Conservation (phyloP, 2,797 vertebrate genomes). For the Hippoglossus hippoglossus region DNA sequence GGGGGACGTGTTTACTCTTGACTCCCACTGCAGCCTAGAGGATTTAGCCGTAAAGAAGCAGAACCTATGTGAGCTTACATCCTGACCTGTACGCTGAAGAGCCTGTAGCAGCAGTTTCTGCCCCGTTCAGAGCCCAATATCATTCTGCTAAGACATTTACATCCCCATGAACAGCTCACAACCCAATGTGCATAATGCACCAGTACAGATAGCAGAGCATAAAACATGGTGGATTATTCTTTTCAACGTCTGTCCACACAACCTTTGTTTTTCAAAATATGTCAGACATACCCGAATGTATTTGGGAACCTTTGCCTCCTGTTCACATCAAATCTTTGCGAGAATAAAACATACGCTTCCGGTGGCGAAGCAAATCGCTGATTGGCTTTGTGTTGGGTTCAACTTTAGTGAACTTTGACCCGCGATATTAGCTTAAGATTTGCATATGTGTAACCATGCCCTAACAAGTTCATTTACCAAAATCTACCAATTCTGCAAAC, state of each 20-base stretch:
- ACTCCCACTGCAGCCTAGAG: constrained; percentile 42
- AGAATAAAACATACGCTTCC: too few relatives aligned
- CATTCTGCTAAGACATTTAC: constrained; percentile 25
- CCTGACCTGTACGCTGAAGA: constrained; percentile 45
- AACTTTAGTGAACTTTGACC: too few relatives aligned
- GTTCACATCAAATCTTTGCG: too few relatives aligned
- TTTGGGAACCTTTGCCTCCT: too few relatives aligned
- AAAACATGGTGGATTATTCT: too few relatives aligned
- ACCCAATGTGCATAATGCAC: constrained; percentile 5
- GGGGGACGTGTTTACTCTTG: constrained; percentile 61
- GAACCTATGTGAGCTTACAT: constrained; percentile 50
- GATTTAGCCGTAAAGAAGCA: constrained; percentile 64
- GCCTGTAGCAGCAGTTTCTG: constrained; percentile 3
- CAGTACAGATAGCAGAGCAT: background rate
- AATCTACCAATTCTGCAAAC: background rate
- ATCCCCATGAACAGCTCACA: constrained; percentile 17
- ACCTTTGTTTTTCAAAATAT: too few relatives aligned
- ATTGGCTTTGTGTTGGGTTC: too few relatives aligned
- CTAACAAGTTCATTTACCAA: background rate
- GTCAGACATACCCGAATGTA: too few relatives aligned
- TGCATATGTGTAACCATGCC: too few relatives aligned
- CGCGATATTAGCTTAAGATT: too few relatives aligned
- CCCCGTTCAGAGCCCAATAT: background rate
- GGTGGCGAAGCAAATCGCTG: too few relatives aligned
- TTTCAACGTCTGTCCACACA: too few relatives aligned